Evolutionary conservation across 2,888 invertebrate genomes (phyloP).

Genomic region (Osmoderma eremita): DNA sequence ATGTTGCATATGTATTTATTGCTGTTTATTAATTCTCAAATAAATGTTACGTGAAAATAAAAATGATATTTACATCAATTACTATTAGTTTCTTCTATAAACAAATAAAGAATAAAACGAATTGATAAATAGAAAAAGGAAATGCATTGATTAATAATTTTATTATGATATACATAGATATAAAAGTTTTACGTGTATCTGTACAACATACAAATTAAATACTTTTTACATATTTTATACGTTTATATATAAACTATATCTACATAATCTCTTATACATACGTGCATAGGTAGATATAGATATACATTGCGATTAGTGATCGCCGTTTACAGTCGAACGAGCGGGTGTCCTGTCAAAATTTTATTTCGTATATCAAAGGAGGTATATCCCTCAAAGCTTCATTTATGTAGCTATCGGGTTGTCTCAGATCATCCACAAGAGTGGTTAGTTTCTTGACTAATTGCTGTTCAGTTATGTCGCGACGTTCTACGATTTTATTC

Average conservation of each 20-base stretch:
- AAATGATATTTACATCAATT: too few species aligned
- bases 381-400: slow-evolving; percentile 69
- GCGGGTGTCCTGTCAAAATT: not conserved
- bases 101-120: too few species aligned
- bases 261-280: not conserved
- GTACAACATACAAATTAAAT: slow-evolving; percentile 10
- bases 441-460: slow-evolving; percentile 68
- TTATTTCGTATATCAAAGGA: slow-evolving; percentile 60
- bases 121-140: too few species aligned
- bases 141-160: too few species aligned
- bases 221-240: slow-evolving; percentile 7
- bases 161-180: too few species aligned
- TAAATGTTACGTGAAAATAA: too few species aligned
- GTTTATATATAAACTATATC: not conserved
- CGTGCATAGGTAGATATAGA: not conserved
- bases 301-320: not conserved
- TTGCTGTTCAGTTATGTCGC: slow-evolving; percentile 70
- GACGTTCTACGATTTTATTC: slow-evolving; percentile 68
- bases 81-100: too few species aligned
- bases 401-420: slow-evolving; percentile 68
- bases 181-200: not conserved
- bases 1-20: too few species aligned
- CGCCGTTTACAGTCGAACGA: not conserved
- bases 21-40: too few species aligned
- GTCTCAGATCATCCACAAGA: slow-evolving; percentile 68